A percentile compares a stretch with the other conserved stretches of the same genome.
Conservation (phyloP, 2,888 invertebrate genomes). For the Anoncus sp. region DNA sequence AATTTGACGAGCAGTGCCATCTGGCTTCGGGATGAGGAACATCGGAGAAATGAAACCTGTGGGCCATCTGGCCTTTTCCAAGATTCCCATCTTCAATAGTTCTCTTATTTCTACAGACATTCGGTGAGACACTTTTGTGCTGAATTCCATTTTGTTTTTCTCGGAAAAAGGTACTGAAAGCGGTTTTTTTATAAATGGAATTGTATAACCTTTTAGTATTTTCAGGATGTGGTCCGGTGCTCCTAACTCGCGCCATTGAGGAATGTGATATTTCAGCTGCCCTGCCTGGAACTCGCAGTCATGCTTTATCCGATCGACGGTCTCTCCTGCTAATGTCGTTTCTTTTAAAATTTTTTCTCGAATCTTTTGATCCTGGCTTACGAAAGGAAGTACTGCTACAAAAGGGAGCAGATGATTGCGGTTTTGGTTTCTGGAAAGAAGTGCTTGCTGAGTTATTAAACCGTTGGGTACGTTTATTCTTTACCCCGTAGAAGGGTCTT, state of each 20-base stretch:
- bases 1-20: not conserved
- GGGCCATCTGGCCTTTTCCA: not conserved
- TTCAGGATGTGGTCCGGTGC: not conserved
- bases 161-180: not conserved
- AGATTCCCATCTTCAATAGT: not conserved
- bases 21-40: conserved; percentile 6
- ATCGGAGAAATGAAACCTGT: conserved; percentile 8
- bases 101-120: not conserved
- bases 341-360: too few relatives aligned
- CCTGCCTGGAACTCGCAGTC: not conserved
- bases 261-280: not conserved
- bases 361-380: too few relatives aligned
- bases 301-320: not conserved
- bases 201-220: conserved; percentile 7
- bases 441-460: too few relatives aligned
- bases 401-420: too few relatives aligned
- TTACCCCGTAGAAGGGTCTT: too few relatives aligned
- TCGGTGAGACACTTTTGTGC: not conserved
- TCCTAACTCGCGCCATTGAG: not conserved
- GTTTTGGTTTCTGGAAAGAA: too few relatives aligned
- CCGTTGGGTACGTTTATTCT: too few relatives aligned
- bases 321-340: too few relatives aligned
- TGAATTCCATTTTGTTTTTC: not conserved
- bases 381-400: too few relatives aligned
- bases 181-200: conserved; percentile 5